Percentiles rank a stretch among this genome's conserved stretches.
Conservation (phyloP, 2,888 invertebrate genomes). For the Antitype chi region DNA sequence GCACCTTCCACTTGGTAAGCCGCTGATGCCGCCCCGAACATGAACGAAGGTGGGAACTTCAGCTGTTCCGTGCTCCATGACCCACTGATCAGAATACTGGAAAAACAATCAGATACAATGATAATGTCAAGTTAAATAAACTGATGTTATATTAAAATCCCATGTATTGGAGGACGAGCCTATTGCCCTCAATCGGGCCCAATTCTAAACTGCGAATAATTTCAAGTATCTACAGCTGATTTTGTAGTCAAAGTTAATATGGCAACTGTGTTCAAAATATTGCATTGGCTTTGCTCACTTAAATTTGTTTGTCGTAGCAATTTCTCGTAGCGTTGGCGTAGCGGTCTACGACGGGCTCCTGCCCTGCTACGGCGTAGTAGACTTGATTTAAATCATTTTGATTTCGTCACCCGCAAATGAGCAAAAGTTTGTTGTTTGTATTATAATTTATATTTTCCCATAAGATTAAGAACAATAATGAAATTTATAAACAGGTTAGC, state of each 20-base stretch:
- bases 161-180: too few species aligned
- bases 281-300: background rate
- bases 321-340: background rate
- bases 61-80: constrained; percentile 31
- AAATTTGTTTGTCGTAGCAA: background rate
- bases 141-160: too few species aligned
- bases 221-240: background rate
- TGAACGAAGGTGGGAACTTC: constrained; percentile 59
- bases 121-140: background rate
- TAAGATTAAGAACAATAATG: background rate
- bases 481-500: background rate
- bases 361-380: constrained; percentile 3
- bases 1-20: constrained; percentile 62
- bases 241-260: background rate
- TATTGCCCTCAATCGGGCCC: too few species aligned
- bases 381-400: background rate
- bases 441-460: background rate
- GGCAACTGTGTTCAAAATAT: background rate
- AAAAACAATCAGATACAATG: constrained; percentile 31
- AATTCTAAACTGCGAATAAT: too few species aligned
- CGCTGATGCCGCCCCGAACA: constrained; percentile 59
- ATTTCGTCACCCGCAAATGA: background rate
- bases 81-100: constrained; percentile 27
- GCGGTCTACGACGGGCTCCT: background rate
- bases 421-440: too few species aligned